These are phyloP conservation scores for Rhopalosiphum nymphaeae DNA, from an alignment of 2,888 invertebrate species.

Conservation along the genomic window DNA sequence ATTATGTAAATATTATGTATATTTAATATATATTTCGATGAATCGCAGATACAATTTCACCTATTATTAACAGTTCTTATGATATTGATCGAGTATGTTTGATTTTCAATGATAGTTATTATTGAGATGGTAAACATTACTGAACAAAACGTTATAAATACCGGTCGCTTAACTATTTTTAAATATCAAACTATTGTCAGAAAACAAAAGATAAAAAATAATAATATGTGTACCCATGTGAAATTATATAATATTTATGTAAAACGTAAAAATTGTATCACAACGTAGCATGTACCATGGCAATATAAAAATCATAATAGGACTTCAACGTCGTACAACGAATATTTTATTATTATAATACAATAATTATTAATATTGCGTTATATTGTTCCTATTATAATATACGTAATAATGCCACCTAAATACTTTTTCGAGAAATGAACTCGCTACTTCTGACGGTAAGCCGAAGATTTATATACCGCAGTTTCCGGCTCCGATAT, in stretches of 20 bases:
- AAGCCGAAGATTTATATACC: background rate
- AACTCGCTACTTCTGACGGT: background rate
- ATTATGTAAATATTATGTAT: background rate
- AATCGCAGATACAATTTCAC: background rate
- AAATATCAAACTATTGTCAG: background rate
- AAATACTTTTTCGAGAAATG: background rate
- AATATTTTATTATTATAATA: background rate
- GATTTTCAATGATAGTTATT: background rate
- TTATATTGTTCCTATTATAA: background rate
- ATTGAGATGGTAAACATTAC: background rate
- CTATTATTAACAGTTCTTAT: background rate
- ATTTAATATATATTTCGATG: background rate
- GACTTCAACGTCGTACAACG: background rate
- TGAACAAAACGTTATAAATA: background rate
- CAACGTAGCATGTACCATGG: background rate
- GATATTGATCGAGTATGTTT: background rate
- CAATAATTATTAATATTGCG: background rate
- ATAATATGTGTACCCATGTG: background rate
- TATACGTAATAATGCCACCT: background rate
- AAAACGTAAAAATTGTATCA: background rate
- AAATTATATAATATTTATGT: background rate
- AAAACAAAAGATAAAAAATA: background rate
- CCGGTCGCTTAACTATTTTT: background rate
- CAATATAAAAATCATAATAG: background rate
- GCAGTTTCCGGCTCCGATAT: background rate